phyloP scores from a whole-genome alignment of 1,140 invertebrate genomes.

The Diabrotica undecimpunctata region DNA sequence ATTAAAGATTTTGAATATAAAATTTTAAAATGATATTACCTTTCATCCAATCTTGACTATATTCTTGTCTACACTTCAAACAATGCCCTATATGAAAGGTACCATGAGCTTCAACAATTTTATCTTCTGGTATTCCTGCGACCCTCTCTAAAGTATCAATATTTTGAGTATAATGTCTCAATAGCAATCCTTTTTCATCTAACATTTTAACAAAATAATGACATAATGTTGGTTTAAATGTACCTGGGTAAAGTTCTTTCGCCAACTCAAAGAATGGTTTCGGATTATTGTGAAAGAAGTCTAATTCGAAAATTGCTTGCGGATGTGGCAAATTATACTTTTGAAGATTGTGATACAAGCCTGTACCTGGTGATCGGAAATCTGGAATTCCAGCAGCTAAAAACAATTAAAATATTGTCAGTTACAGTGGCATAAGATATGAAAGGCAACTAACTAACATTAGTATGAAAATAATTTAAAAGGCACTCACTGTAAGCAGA shows the following conservation, averaged over 20 bases:
- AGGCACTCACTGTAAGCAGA: background rate
- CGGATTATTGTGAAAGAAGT: slow-evolving; percentile 76
- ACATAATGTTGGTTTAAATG: slow-evolving; percentile 74
- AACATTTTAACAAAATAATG: slow-evolving; percentile 82
- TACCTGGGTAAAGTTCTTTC: slow-evolving; percentile 80
- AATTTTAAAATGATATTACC: slow-evolving; percentile 23
- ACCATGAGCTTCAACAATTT: slow-evolving; percentile 91
- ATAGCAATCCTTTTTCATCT: slow-evolving; percentile 72
- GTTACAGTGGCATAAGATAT: background rate
- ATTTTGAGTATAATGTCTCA: slow-evolving; percentile 89
- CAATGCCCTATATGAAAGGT: slow-evolving; percentile 89
- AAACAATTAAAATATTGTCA: slow-evolving; percentile 36
- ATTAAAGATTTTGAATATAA: too few relatives aligned
- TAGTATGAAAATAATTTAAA: too few relatives aligned
- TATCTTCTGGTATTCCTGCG: slow-evolving; percentile 80
- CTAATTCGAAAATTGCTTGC: slow-evolving; percentile 93
- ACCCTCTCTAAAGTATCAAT: slow-evolving; percentile 89
- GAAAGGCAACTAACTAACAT: background rate
- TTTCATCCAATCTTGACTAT: slow-evolving; percentile 73
- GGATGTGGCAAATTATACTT: slow-evolving; percentile 91
- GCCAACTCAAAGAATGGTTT: slow-evolving; percentile 83
- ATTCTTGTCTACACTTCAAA: slow-evolving; percentile 69
- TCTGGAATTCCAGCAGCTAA: slow-evolving; percentile 92
- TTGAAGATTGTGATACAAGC: slow-evolving; percentile 87
- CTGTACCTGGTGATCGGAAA: slow-evolving; percentile 85